phyloP scores from a whole-genome alignment of 2,113 vertebrate genomes.

The Salvelinus sp. region DNA sequence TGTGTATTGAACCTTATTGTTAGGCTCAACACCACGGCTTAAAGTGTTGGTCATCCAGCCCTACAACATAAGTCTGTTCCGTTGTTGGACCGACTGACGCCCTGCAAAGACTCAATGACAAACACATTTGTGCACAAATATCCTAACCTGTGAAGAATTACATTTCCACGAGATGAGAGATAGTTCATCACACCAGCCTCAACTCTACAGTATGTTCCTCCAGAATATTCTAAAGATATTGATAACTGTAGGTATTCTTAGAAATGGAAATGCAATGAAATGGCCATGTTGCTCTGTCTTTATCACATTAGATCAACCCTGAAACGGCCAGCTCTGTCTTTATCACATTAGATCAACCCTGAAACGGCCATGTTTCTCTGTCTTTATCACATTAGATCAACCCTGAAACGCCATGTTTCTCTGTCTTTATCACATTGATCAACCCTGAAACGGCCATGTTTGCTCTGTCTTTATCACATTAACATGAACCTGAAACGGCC shows the following conservation, averaged over 20 bases:
- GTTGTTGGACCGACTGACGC: conserved; percentile 42
- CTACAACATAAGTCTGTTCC: conserved; percentile 35
- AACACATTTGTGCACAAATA: conserved; percentile 12
- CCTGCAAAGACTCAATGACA: conserved; percentile 41
- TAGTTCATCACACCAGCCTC: too few species aligned
- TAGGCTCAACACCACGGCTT: conserved; percentile 46
- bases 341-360: too few species aligned
- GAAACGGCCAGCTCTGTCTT: too few species aligned
- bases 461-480: too few species aligned
- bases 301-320: too few species aligned
- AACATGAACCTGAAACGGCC: too few species aligned
- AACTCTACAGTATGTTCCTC: not conserved
- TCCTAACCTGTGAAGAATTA: not conserved
- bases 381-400: too few species aligned
- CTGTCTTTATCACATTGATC: too few species aligned
- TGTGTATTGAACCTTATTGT: conserved; percentile 50
- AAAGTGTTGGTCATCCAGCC: conserved; percentile 45
- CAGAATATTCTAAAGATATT: not conserved
- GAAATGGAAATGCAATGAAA: not conserved
- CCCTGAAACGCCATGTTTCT: too few species aligned
- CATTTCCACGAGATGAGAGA: not conserved
- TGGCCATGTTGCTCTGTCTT: not conserved
- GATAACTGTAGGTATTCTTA: not conserved
- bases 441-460: too few species aligned
- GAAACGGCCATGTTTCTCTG: too few species aligned